These are phyloP conservation scores for Hylomyscus alleni DNA, from an alignment of 2,797 vertebrate genomes.

Conservation along the genomic window DNA sequence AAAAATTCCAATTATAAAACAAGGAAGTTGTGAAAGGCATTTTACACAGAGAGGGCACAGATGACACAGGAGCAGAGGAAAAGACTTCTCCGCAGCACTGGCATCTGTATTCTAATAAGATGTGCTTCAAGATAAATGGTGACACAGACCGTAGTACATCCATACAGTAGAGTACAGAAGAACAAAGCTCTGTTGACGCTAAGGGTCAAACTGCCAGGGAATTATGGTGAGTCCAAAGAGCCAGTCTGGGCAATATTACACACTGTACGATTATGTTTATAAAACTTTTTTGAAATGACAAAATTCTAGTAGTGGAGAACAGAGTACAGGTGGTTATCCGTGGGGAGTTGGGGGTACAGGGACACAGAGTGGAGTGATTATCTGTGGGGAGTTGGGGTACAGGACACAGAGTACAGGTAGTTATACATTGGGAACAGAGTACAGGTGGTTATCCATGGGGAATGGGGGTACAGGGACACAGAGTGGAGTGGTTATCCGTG, in stretches of 20 bases:
- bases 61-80: background rate
- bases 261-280: background rate
- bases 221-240: conserved; percentile 23
- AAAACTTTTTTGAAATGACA: conserved; percentile 37
- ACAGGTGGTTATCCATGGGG: no score
- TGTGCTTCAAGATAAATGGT: background rate
- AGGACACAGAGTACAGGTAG: background rate
- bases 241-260: background rate
- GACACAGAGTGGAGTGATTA: background rate
- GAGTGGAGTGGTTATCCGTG: background rate
- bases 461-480: background rate
- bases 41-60: background rate
- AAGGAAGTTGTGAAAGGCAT: background rate
- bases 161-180: background rate
- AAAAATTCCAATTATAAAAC: background rate
- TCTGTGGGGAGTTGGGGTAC: no score
- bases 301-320: background rate
- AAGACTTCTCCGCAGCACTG: background rate
- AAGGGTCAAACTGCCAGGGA: conserved; percentile 11
- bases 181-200: background rate
- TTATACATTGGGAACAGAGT: no score
- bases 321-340: background rate
- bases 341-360: no score
- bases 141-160: background rate
- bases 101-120: background rate